These are phyloP conservation scores for Raphicerus campestris DNA, from an alignment of 2,113 vertebrate genomes.

Conservation along the genomic window DNA sequence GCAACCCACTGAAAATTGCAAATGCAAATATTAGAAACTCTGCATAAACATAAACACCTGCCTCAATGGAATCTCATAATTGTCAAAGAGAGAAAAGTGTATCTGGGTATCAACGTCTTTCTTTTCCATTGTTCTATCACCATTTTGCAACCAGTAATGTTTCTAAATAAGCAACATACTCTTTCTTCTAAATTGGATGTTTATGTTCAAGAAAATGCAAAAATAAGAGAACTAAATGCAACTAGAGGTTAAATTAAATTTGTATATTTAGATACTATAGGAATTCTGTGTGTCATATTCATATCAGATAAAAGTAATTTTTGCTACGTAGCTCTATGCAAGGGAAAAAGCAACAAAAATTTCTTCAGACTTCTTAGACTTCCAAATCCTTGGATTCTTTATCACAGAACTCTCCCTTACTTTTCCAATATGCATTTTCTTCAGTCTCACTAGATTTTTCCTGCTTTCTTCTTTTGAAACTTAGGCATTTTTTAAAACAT, in stretches of 20 bases:
- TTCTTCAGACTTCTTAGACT: not conserved
- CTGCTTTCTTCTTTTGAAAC: not conserved
- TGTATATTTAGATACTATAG: not conserved
- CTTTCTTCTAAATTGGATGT: not conserved
- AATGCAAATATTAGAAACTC: conserved; percentile 2
- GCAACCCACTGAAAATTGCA: not conserved
- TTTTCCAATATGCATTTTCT: not conserved
- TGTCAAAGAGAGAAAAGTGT: not conserved
- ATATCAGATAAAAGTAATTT: not conserved
- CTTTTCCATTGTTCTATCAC: not conserved
- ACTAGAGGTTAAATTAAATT: not conserved
- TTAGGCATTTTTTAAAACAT: not conserved
- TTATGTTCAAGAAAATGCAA: conserved; percentile 14
- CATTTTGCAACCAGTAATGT: not conserved
- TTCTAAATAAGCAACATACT: conserved; percentile 5
- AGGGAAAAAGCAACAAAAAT: not conserved
- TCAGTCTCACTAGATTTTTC: not conserved
- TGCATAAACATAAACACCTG: not conserved
- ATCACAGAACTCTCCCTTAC: accelerated
- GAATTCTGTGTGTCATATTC: not conserved
- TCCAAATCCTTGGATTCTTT: not conserved
- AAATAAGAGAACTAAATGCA: not conserved
- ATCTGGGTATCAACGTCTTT: not conserved
- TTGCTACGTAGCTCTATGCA: not conserved
- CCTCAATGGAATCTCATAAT: not conserved